A percentile compares a stretch with the other conserved stretches of the same genome.
Conservation (phyloP, 64 coral and sea anemone genomes). For the Pocillopora damicornis region DNA sequence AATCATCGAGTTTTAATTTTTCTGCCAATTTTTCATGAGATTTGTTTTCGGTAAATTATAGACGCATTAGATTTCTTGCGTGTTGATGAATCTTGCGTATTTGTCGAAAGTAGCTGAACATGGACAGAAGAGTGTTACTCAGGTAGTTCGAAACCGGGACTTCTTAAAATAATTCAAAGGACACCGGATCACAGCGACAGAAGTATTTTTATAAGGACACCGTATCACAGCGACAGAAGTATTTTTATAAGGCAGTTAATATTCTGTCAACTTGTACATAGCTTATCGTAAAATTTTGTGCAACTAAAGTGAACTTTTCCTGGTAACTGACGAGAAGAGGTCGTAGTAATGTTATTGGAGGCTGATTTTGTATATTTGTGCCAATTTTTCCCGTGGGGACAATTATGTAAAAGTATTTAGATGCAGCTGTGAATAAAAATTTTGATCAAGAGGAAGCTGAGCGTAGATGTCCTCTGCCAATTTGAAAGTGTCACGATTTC, state of each 20-base stretch:
- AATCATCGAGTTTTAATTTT: neutral
- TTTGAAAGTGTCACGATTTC: no score
- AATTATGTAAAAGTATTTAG: conserved; percentile 22
- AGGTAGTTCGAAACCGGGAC: neutral
- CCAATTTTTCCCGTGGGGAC: neutral
- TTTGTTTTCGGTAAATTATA: neutral
- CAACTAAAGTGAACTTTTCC: no score
- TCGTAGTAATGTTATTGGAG: neutral
- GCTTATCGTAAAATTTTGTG: no score
- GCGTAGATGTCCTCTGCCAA: no score
- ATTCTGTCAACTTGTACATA: conserved; percentile 36
- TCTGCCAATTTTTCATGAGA: neutral
- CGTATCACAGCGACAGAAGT: neutral
- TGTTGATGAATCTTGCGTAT: neutral
- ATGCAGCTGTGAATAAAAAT: conserved; percentile 34
- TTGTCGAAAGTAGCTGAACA: neutral
- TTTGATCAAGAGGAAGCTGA: neutral
- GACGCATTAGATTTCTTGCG: neutral
- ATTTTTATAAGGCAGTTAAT: conserved; percentile 13
- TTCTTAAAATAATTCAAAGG: neutral
- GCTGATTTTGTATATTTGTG: conserved; percentile 29
- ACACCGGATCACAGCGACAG: neutral
- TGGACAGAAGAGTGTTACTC: neutral
- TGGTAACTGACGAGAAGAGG: neutral
- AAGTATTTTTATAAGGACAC: conserved; percentile 2